Evolutionary conservation across 1,140 invertebrate species (phyloP), one percentile per base, ranked within the genome.

Genomic region (Macrocentrus cingulum): DNA sequence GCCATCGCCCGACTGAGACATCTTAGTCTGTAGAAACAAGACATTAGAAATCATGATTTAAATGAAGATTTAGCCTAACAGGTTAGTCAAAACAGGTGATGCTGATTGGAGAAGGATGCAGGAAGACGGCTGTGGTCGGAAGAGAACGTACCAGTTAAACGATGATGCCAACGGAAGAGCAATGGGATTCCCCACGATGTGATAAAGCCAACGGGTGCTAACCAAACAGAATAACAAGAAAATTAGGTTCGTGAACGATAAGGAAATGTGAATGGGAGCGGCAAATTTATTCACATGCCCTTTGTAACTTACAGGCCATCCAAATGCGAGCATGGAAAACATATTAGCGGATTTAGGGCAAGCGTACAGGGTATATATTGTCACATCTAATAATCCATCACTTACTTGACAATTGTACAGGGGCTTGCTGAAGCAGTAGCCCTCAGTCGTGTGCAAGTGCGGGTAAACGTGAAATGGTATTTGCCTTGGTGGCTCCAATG

Each of bases 1-100:
- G 61, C 86, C 86, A 72, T 88, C 87, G n/a, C 84, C 86, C 0
- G 82, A 80, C 61, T 87, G 85, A 37, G 87, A 88, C 87, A 88
- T 88, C 66, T 80, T 84, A 41, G 73, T 69, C 77, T 80, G 52
- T 48, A 20, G 59, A 60, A 39, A 61, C 23, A 60, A 59, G 13
- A 63, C n/a, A n/a, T n/a, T n/a, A n/a, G n/a, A n/a, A n/a, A n/a
- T n/a, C n/a, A n/a, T n/a, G n/a, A n/a, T n/a, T n/a, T n/a, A n/a
- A n/a, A n/a, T n/a, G n/a, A n/a, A n/a, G n/a, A n/a, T n/a, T n/a
- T n/a, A n/a, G n/a, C n/a, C n/a, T n/a, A n/a, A n/a, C n/a, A n/a
- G n/a, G n/a, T n/a, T n/a, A n/a, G n/a, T n/a, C n/a, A n/a, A n/a
- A n/a, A n/a, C n/a, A n/a, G 44, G 20, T 23, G 44, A 20, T 9